Base-by-base conservation (phyloP, 2,113 vertebrate genomes). In the Cephalopterus ornatus region DNA sequence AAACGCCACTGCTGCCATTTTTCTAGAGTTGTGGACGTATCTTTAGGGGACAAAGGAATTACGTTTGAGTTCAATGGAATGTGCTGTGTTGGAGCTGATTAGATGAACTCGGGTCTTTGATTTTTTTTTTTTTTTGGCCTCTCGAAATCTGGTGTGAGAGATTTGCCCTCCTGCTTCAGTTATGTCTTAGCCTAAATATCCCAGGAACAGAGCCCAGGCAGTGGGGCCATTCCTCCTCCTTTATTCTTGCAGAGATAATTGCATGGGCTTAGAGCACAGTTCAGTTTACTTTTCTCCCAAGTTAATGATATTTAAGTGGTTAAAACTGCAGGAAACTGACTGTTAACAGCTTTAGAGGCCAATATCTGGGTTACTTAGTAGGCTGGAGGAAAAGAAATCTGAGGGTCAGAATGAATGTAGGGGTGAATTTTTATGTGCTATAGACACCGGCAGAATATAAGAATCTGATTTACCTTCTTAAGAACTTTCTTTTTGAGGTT, bases 331-430 rank as follows among this genome's bases (percentile, higher is more conserved):
- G 62, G 82, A 80, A 85, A 84, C 12, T 78, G 89, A 11, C 23
- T 93, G 59, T 67, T 80, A 65, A 42, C 70, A 79, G 82, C 68
- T 95, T 89, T 70, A 79, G 85, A 95, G 61, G 93, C 80, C 68
- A 77, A 2, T 58, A 32, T 87, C 52, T 84, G 85, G 42, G 76
- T 77, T 90, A 47, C 66, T 66, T 79, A 30, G 23, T 46, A 76
- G 44, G 52, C 33, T 78, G 85, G 61, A 91, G 41, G 66, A 66
- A 47, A 88, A 70, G 50, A 86, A 85, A 42, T 71, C 15, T 1
- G 9, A 92, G n/a, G 2, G 8, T 49, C 76, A 85, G 33, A 79
- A 41, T 42, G 35, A 80, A 35, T 11, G 8, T 2, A 22, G 67
- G 42, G 42, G 26, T 89, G 65, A 70, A 77, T 84, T 81, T 95